These are phyloP conservation scores for Gymnarchus niloticus DNA, from an alignment of 2,113 vertebrate species.

Conservation along the genomic window DNA sequence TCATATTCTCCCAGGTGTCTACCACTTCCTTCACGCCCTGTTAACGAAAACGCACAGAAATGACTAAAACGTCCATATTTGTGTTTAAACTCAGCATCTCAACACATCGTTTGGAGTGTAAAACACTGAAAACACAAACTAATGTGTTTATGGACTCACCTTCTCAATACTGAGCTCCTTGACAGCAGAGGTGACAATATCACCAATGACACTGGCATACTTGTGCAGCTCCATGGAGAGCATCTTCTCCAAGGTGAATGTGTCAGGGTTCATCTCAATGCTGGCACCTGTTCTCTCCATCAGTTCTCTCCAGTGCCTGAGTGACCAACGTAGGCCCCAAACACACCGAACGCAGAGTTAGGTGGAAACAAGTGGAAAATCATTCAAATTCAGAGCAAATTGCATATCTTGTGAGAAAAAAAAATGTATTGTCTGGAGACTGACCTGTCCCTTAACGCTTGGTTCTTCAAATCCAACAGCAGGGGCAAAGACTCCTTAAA, in stretches of 20 bases:
- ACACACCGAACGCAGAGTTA: background rate
- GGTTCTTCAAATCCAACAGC: constrained; percentile 87
- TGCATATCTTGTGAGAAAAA: background rate
- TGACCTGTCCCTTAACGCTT: constrained; percentile 88
- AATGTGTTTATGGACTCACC: constrained; percentile 60
- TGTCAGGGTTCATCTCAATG: constrained; percentile 82
- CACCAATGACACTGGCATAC: constrained; percentile 68
- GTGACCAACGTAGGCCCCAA: background rate
- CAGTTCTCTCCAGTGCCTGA: constrained; percentile 88
- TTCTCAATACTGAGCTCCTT: constrained; percentile 93
- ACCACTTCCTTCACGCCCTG: constrained; percentile 85
- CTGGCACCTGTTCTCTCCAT: constrained; percentile 76
- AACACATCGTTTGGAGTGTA: background rate
- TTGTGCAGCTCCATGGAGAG: constrained; percentile 91
- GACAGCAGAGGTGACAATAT: constrained; percentile 79
- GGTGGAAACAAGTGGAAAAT: background rate
- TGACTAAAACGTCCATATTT: background rate
- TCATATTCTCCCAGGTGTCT: constrained; percentile 86
- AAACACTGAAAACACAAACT: background rate
- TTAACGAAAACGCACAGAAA: background rate
- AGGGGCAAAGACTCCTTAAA: constrained; percentile 87
- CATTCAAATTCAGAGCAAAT: background rate
- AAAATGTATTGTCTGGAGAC: background rate
- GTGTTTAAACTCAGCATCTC: background rate
- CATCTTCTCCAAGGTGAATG: constrained; percentile 92